A percentile compares a stretch with the other conserved stretches of the same genome.
Evolutionary conservation across 1,140 invertebrate species (phyloP).

Genomic region (Aphaenogaster floridana): DNA sequence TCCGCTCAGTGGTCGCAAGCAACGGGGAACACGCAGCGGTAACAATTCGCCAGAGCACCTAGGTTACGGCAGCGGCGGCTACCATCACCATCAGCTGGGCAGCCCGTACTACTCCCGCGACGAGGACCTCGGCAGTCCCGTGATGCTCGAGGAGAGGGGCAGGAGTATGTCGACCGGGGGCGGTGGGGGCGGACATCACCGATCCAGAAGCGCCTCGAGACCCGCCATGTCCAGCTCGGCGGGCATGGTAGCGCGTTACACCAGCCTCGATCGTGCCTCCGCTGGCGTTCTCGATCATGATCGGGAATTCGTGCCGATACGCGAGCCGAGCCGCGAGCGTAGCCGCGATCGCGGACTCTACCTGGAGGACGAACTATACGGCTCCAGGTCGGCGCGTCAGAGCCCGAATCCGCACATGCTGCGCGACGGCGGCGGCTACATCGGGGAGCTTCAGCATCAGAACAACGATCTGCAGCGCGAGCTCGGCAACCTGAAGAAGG

Average conservation of each 20-base stretch:
- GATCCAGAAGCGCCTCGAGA: slow-evolving; percentile 89
- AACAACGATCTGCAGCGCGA: slow-evolving; percentile 98
- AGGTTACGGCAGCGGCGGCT: slow-evolving; percentile 84
- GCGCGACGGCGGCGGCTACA: slow-evolving; percentile 88
- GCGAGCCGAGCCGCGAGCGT: slow-evolving; percentile 89
- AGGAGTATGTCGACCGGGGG: slow-evolving; percentile 89
- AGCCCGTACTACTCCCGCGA: slow-evolving; percentile 91
- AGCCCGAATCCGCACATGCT: slow-evolving; percentile 90
- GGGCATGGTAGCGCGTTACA: slow-evolving; percentile 90
- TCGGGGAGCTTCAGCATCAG: slow-evolving; percentile 97
- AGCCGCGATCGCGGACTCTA: slow-evolving; percentile 90
- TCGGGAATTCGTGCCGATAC: slow-evolving; percentile 93
- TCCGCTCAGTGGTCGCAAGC: slow-evolving; percentile 87
- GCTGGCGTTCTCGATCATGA: slow-evolving; percentile 89
- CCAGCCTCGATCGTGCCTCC: slow-evolving; percentile 92
- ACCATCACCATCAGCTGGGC: slow-evolving; percentile 89
- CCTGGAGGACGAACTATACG: slow-evolving; percentile 92
- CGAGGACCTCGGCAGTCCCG: slow-evolving; percentile 91
- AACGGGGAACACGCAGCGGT: slow-evolving; percentile 87
- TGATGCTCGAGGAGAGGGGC: slow-evolving; percentile 89
- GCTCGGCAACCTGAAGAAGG: slow-evolving; percentile 97
- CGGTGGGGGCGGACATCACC: slow-evolving; percentile 87
- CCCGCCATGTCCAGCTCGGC: slow-evolving; percentile 87
- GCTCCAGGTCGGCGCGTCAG: slow-evolving; percentile 90
- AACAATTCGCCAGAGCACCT: slow-evolving; percentile 89